Evolutionary conservation across 2,888 invertebrate species (phyloP).

Genomic region (Brachyptera putata): DNA sequence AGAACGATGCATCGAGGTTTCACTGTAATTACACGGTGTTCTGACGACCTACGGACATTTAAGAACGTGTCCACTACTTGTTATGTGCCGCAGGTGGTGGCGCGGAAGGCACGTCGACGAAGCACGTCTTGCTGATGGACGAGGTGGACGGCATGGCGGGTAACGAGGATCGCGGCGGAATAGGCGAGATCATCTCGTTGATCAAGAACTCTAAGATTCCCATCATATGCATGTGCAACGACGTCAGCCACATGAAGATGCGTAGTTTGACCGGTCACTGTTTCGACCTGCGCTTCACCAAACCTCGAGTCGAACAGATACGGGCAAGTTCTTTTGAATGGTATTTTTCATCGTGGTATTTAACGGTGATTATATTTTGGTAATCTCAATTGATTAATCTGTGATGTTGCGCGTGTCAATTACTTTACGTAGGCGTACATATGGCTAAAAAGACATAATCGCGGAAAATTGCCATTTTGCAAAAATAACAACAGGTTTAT

Average conservation of each 20-base stretch:
- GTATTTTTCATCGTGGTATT: neutral
- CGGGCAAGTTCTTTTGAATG: conserved; percentile 64
- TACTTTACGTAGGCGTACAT: too few species aligned
- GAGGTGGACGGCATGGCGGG: conserved; percentile 99
- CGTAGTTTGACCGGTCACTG: conserved; percentile 89
- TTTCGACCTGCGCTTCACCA: conserved; percentile 82
- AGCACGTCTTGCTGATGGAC: conserved; percentile 97
- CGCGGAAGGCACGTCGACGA: conserved; percentile 53
- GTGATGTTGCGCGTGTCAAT: too few species aligned
- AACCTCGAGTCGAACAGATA: conserved; percentile 86
- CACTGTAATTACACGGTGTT: too few species aligned
- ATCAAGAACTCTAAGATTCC: conserved; percentile 87
- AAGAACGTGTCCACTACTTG: too few species aligned
- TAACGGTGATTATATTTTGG: too few species aligned
- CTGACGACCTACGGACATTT: too few species aligned
- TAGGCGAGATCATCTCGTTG: conserved; percentile 87
- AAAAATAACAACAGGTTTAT: too few species aligned
- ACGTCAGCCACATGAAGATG: conserved; percentile 89
- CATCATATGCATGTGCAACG: conserved; percentile 97
- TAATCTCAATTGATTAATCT: too few species aligned
- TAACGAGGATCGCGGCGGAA: conserved; percentile 96
- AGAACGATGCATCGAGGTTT: too few species aligned
- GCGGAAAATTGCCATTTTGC: too few species aligned
- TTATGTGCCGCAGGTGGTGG: conserved; percentile 42
- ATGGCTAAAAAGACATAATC: too few species aligned